Base-by-base conservation (phyloP, 2,888 invertebrate genomes). In the Vannuccia rotundouncinata region DNA sequence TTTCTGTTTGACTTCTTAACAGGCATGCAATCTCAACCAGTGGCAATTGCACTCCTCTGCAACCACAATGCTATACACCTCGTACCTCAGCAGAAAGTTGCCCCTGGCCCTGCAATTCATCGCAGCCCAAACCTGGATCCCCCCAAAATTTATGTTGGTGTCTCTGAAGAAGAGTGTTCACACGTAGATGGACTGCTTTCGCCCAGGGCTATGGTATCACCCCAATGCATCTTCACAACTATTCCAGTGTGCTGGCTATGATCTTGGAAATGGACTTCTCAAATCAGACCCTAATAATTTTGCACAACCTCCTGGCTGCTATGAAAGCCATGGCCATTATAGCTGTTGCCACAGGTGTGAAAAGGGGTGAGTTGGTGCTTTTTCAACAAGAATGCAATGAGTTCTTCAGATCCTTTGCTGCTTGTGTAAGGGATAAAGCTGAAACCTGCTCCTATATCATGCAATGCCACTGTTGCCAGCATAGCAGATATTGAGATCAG, bases 111-210 rank as follows among this genome's bases (percentile, higher is more conserved):
- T 5, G 45, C 45, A 5, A 17, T 5, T 45, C 5, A 45, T 45
- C 45, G 45, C 5, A 29, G 5, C n/a, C 77, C 77, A 30, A 30
- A 31, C 2, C 29, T 76, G 10, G 13, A 76, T n/a, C 30, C 29
- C 29, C 77, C 77, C 30, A 28, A 31, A n/a, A 28, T 76, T 30
- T 5, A 76, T 29, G 30, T 76, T 5, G 77, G 77, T 28, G 77
- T 76, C 29, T 76, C 77, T 28, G 31, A n/a, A 28, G 13, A 76
- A 22, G 31, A 31, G 28, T 76, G 77, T 76, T 76, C 77, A 28
- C n/a, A 10, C 27, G 77, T 10, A 29, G 77, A 28, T 76, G 30
- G 77, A 22, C 5, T 28, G 29, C 28, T 10, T 76, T 76, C n/a
- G 25, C n/a, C 29, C n/a, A 30, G 30, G 27, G 31, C 2, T 25